phyloP scores from a whole-genome alignment of 2,113 vertebrate genomes.

The Circaetus cinerascens region DNA sequence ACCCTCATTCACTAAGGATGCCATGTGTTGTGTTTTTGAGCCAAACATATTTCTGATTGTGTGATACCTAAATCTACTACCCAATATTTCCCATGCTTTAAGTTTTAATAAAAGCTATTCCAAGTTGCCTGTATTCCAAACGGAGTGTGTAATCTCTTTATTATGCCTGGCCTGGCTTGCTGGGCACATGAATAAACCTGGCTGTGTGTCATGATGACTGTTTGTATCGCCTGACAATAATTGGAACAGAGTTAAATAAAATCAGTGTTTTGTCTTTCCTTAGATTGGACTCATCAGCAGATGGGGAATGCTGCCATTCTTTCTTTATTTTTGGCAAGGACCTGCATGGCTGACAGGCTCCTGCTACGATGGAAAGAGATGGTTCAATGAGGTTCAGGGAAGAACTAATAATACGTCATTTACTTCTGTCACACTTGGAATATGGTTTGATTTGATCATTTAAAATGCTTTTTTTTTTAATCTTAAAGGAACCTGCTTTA shows the following conservation, averaged over 20 bases:
- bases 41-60: conserved; percentile 21
- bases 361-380: neutral
- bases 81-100: conserved; percentile 9
- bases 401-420: neutral
- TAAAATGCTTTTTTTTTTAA: neutral
- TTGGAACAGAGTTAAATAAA: conserved; percentile 55
- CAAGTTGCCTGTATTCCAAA: neutral
- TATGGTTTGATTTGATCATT: neutral
- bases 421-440: conserved; percentile 1
- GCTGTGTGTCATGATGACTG: conserved; percentile 32
- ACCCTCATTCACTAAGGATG: neutral
- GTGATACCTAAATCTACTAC: neutral
- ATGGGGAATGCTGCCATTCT: conserved; percentile 53
- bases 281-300: conserved; percentile 58
- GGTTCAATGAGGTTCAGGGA: conserved; percentile 6
- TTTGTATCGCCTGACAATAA: conserved; percentile 22
- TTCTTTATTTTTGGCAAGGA: conserved; percentile 35
- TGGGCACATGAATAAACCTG: conserved; percentile 29
- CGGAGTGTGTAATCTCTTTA: conserved; percentile 4
- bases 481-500: conserved; percentile 7
- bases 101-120: conserved; percentile 43
- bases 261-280: conserved; percentile 50
- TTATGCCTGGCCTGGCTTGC: conserved; percentile 36
- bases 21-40: conserved; percentile 34
- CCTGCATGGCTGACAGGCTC: neutral